These are phyloP conservation scores for Cottoperca gobio DNA, from an alignment of 2,797 vertebrate species.

Conservation along the genomic window DNA sequence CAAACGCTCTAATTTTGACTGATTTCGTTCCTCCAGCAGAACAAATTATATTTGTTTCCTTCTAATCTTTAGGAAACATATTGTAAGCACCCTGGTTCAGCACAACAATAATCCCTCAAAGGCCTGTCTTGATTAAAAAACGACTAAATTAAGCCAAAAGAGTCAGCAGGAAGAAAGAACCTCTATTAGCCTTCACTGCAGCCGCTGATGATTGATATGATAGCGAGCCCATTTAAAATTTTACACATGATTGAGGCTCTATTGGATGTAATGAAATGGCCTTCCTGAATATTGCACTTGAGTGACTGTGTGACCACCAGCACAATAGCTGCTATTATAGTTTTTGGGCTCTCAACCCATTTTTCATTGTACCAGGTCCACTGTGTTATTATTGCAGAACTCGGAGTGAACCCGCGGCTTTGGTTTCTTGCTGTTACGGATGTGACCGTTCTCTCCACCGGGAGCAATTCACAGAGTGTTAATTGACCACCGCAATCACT, in stretches of 20 bases:
- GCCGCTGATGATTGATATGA: slow-evolving; percentile 91
- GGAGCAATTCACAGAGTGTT: slow-evolving; percentile 79
- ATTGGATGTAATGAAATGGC: slow-evolving; percentile 95
- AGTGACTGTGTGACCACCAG: slow-evolving; percentile 87
- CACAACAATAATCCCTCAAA: slow-evolving; percentile 76
- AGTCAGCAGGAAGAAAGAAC: slow-evolving; percentile 92
- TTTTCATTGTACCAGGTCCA: slow-evolving; percentile 89
- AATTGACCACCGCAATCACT: slow-evolving; percentile 83
- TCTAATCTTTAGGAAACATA: slow-evolving; percentile 85
- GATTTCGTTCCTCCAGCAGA: slow-evolving; percentile 51
- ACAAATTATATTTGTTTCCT: slow-evolving; percentile 45
- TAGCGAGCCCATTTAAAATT: slow-evolving; percentile 93
- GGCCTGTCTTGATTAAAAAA: slow-evolving; percentile 76
- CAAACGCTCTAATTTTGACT: slow-evolving; percentile 40
- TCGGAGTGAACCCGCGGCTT: slow-evolving; percentile 73
- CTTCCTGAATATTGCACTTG: slow-evolving; percentile 93
- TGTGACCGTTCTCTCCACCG: slow-evolving; percentile 72
- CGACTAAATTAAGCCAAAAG: slow-evolving; percentile 83
- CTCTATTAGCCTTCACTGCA: slow-evolving; percentile 88
- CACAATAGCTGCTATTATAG: slow-evolving; percentile 95
- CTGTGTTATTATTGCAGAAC: slow-evolving; percentile 80
- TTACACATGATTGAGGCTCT: slow-evolving; percentile 96
- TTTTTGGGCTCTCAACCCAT: slow-evolving; percentile 87
- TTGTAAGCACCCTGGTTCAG: slow-evolving; percentile 79
- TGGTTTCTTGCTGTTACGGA: slow-evolving; percentile 73